phyloP scores from a whole-genome alignment of 1,140 invertebrate species.

The Drosophila erecta region DNA sequence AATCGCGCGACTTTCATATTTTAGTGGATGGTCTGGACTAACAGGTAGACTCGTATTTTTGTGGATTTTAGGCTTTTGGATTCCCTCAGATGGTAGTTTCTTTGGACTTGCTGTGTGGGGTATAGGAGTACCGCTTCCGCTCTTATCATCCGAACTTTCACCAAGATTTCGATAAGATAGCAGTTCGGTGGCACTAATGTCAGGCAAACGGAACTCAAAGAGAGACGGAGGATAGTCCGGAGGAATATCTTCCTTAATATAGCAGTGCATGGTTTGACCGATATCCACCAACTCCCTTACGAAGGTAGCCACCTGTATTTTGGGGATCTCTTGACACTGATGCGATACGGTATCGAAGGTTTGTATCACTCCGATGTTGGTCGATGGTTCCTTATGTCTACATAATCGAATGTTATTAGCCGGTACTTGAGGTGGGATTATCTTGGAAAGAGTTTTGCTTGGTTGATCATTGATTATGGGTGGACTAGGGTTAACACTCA shows the following conservation, averaged over 20 bases:
- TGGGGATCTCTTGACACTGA: constrained; percentile 12
- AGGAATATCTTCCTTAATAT: not conserved
- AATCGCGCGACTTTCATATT: constrained; percentile 9
- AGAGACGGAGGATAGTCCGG: not conserved
- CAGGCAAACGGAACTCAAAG: constrained; percentile 50
- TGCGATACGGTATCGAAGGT: constrained; percentile 9
- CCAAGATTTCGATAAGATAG: not conserved
- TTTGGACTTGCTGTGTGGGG: not conserved
- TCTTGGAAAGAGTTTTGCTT: not conserved
- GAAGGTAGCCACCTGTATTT: constrained; percentile 13
- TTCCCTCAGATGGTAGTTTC: no score
- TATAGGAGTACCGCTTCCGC: not conserved
- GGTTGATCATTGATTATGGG: not conserved
- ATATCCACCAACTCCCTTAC: not conserved
- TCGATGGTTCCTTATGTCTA: not conserved
- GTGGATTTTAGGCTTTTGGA: not conserved
- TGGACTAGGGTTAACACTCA: no score
- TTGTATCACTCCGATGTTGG: not conserved
- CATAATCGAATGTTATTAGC: not conserved
- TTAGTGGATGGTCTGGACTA: constrained; percentile 32
- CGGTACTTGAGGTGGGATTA: not conserved
- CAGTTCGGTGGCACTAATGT: constrained; percentile 7
- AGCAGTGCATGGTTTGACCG: no score
- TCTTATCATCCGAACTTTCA: not conserved
- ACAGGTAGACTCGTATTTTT: constrained; percentile 3